A percentile compares a stretch with the other conserved stretches of the same genome.
phyloP scores from a whole-genome alignment of 2,888 invertebrate species.

The Bimastos eiseni region DNA sequence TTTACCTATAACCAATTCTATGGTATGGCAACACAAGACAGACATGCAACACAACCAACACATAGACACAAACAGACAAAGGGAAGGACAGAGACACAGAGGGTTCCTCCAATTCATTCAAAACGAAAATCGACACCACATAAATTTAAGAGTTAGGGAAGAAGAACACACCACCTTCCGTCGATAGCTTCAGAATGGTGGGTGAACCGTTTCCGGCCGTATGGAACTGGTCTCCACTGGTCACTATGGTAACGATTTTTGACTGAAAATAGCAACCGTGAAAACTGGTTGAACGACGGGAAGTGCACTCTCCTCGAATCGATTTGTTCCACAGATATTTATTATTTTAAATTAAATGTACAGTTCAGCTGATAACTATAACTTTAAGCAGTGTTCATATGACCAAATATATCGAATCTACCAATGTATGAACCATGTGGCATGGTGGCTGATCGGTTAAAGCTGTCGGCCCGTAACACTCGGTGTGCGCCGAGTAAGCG shows the following conservation, averaged over 20 bases:
- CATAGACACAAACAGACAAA: neutral
- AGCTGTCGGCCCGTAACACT: too few species aligned
- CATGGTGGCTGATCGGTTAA: too few species aligned
- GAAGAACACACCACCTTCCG: slow-evolving; percentile 1
- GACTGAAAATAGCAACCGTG: slow-evolving; percentile 19
- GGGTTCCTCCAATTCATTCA: neutral
- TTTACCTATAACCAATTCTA: too few species aligned
- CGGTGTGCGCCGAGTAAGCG: too few species aligned
- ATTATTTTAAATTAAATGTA: too few species aligned
- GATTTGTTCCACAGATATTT: too few species aligned
- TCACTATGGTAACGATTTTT: slow-evolving; percentile 27
- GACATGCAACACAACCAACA: neutral
- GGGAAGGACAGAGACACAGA: neutral
- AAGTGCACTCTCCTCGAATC: too few species aligned
- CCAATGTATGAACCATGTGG: too few species aligned
- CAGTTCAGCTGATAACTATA: too few species aligned
- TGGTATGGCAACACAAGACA: too few species aligned
- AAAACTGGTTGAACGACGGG: neutral
- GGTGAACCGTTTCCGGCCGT: slow-evolving; percentile 14
- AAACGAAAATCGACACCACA: neutral
- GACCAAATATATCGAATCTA: too few species aligned
- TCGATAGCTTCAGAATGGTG: neutral
- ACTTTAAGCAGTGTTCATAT: too few species aligned
- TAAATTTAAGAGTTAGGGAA: neutral
- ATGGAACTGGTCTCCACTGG: slow-evolving; percentile 13